Evolutionary conservation across 2,113 vertebrate genomes (phyloP).

Genomic region (Salvelinus alpinus): DNA sequence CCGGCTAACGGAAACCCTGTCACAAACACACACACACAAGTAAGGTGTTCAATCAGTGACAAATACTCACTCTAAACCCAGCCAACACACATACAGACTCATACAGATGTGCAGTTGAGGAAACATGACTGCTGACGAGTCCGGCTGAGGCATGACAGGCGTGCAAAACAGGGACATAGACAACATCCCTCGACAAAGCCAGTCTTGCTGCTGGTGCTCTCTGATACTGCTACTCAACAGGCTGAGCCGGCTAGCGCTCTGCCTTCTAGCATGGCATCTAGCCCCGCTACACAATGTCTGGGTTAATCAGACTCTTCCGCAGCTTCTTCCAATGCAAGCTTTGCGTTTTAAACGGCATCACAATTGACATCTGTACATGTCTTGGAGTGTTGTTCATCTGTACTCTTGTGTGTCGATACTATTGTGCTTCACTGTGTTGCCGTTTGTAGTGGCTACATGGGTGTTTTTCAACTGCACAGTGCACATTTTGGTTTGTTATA

Average conservation of each 20-base stretch:
- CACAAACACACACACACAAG: not conserved
- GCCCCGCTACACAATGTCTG: not conserved
- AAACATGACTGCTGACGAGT: conserved; percentile 4
- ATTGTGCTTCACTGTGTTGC: conserved; percentile 50
- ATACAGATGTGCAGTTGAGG: conserved; percentile 13
- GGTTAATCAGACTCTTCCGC: not conserved
- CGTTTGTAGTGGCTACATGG: conserved; percentile 25
- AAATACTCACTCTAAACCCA: conserved; percentile 7
- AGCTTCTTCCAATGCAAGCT: conserved; percentile 18
- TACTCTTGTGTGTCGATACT: conserved; percentile 30
- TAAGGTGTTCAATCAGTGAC: conserved; percentile 4
- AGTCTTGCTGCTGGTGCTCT: conserved; percentile 1
- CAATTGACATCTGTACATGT: conserved; percentile 11
- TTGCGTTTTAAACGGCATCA: not conserved
- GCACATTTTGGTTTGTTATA: conserved; percentile 20
- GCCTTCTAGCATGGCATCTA: conserved; percentile 8
- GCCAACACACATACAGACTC: conserved; percentile 17
- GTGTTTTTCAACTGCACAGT: conserved; percentile 10
- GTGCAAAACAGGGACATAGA: conserved; percentile 1
- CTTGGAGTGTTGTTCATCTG: conserved; percentile 17
- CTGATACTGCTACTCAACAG: conserved; percentile 4
- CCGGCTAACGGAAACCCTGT: too few relatives aligned
- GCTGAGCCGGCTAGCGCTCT: not conserved
- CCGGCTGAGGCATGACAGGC: not conserved
- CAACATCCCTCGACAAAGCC: conserved; percentile 13